These are phyloP conservation scores for Elephantulus edwardii DNA, from an alignment of 2,113 vertebrate species.

Conservation along the genomic window DNA sequence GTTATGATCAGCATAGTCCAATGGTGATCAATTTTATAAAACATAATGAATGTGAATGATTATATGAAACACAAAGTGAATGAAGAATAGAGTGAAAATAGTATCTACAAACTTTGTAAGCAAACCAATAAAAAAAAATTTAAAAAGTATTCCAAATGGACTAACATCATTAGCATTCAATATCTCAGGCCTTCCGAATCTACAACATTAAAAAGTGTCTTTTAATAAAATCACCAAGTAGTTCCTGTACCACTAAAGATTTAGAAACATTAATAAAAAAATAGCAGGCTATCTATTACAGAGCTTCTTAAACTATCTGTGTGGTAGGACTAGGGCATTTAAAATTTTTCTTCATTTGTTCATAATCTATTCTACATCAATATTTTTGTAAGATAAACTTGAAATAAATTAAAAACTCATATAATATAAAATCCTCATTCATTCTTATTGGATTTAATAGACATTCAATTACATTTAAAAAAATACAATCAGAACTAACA, in stretches of 20 bases:
- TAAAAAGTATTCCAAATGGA: not conserved
- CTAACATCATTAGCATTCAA: not conserved
- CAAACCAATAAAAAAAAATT: too few relatives aligned
- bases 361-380: not conserved
- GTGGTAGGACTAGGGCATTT: not conserved
- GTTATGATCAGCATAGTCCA: too few relatives aligned
- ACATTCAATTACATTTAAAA: not conserved
- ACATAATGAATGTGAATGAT: too few relatives aligned
- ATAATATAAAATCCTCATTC: not conserved
- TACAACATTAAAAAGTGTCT: not conserved
- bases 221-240: not conserved
- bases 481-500: not conserved
- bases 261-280: not conserved
- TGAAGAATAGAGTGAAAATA: too few relatives aligned
- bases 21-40: too few relatives aligned
- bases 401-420: constrained; percentile 5
- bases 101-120: too few relatives aligned
- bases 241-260: not conserved
- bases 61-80: too few relatives aligned
- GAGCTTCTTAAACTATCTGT: not conserved
- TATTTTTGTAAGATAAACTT: not conserved
- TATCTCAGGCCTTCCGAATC: not conserved
- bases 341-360: not conserved
- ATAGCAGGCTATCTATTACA: not conserved
- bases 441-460: not conserved